phyloP scores from a whole-genome alignment of 2,797 vertebrate genomes.

The Ctenosaura bakeri region DNA sequence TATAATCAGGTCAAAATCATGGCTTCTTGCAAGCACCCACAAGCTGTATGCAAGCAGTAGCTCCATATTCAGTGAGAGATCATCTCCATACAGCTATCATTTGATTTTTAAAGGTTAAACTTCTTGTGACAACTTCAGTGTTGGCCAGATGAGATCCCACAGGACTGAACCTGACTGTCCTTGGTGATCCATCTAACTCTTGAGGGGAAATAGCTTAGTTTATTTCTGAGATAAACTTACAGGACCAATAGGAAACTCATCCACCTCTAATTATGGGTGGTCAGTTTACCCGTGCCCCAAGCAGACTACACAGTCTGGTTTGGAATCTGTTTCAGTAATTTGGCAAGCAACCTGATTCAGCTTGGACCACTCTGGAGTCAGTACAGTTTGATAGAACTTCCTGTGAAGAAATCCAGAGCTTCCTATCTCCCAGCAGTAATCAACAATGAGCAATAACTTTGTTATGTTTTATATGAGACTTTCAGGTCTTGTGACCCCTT shows the following conservation, averaged over 20 bases:
- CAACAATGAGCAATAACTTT: neutral
- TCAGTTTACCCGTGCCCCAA: no score
- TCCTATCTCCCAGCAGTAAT: neutral
- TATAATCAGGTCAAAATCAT: neutral
- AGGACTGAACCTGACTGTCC: no score
- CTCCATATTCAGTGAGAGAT: neutral
- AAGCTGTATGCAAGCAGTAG: neutral
- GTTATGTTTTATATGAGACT: neutral
- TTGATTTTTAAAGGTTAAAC: neutral
- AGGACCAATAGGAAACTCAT: neutral
- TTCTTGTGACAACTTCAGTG: no score
- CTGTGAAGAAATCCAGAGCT: neutral
- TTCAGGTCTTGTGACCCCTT: neutral
- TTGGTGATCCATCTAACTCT: no score
- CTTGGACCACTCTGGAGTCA: neutral
- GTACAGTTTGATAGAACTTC: neutral
- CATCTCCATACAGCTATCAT: neutral
- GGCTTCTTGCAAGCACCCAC: neutral
- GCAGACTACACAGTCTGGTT: neutral
- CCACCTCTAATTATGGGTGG: neutral
- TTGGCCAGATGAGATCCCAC: no score
- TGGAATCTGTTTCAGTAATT: neutral
- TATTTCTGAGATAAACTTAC: neutral
- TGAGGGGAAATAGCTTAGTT: neutral
- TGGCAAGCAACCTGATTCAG: neutral